Evolutionary conservation across 2,113 vertebrate species (phyloP).

Genomic region (Zosterops pallidus): DNA sequence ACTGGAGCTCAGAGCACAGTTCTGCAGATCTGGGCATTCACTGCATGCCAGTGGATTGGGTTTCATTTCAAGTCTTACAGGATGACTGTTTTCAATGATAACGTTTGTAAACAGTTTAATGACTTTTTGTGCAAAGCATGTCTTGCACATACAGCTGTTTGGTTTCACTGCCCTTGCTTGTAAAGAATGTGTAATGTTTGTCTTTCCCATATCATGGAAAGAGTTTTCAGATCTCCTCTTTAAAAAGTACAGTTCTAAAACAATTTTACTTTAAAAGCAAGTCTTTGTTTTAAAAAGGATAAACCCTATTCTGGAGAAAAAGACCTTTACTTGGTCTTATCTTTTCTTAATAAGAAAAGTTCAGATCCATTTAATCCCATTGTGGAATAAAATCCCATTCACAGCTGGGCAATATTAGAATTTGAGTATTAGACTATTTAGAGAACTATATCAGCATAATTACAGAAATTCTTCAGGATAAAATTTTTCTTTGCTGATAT

Average conservation of each 20-base stretch:
- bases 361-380: neutral
- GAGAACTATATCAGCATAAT: neutral
- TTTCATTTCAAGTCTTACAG: neutral
- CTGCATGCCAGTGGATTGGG: rapidly evolving
- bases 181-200: neutral
- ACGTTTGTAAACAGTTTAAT: neutral
- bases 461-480: neutral
- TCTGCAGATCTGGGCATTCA: neutral
- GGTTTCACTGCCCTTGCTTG: neutral
- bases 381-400: neutral
- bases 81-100: neutral
- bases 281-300: neutral
- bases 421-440: neutral
- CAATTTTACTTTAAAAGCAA: neutral
- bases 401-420: neutral
- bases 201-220: neutral
- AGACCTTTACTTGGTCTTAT: neutral
- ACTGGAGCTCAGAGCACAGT: neutral
- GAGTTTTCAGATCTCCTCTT: neutral
- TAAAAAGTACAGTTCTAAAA: neutral
- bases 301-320: neutral
- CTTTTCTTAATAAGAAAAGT: neutral
- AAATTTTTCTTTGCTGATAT: neutral
- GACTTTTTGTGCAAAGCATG: neutral
- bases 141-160: neutral